These are phyloP conservation scores for Mythimna vitellina DNA, from an alignment of 2,888 invertebrate species.

Conservation along the genomic window DNA sequence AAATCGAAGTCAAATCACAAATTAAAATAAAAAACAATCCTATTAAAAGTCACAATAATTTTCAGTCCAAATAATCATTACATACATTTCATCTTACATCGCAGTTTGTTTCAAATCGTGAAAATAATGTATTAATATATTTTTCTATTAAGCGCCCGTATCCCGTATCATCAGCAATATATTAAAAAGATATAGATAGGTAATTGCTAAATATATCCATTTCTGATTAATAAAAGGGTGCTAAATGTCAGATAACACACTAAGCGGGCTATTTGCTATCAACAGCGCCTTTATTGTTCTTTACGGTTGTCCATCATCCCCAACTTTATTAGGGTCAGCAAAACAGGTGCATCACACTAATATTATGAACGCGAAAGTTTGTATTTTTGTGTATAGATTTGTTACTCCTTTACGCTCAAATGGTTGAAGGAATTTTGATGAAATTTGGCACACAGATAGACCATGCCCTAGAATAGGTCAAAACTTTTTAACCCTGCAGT, in stretches of 20 bases:
- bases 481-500: too few species aligned
- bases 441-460: too few species aligned
- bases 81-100: too few species aligned
- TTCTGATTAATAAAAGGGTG: constrained; percentile 1
- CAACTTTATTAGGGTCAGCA: not conserved
- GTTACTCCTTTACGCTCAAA: too few species aligned
- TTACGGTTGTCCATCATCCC: not conserved
- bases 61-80: too few species aligned
- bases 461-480: too few species aligned
- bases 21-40: too few species aligned
- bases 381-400: too few species aligned
- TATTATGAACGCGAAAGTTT: not conserved
- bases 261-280: not conserved
- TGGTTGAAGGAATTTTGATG: too few species aligned
- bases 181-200: constrained; percentile 8
- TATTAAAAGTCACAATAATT: too few species aligned
- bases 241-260: constrained; percentile 10
- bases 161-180: not conserved
- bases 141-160: not conserved
- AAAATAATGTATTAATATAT: not conserved
- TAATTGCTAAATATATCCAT: constrained; percentile 10
- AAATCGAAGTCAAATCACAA: too few species aligned
- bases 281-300: not conserved
- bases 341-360: not conserved
- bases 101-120: not conserved